Evolutionary conservation across 2,797 vertebrate genomes (phyloP).

Genomic region (Sebastes elongatus): DNA sequence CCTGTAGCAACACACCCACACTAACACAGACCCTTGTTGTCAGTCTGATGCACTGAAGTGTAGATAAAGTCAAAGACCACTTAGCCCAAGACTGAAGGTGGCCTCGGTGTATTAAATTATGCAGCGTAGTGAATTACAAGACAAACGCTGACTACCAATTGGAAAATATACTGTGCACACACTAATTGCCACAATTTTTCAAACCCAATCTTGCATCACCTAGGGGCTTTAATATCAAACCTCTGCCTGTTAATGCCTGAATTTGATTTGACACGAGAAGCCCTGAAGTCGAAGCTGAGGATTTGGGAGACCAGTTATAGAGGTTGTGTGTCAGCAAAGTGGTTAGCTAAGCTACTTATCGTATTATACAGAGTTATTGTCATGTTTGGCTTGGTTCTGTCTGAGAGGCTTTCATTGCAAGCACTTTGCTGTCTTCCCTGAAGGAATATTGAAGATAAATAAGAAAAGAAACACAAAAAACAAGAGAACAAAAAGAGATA

Average conservation of each 20-base stretch:
- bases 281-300: conserved; percentile 59
- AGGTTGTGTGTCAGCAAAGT: conserved; percentile 66
- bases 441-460: conserved; percentile 43
- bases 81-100: neutral
- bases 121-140: conserved; percentile 31
- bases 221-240: conserved; percentile 50
- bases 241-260: conserved; percentile 40
- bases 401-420: conserved; percentile 43
- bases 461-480: conserved; percentile 43
- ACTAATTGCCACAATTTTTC: conserved; percentile 51
- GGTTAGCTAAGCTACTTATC: conserved; percentile 73
- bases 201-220: conserved; percentile 38
- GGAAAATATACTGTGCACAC: conserved; percentile 34
- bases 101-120: conserved; percentile 22
- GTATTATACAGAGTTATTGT: conserved; percentile 67
- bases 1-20: neutral
- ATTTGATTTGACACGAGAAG: conserved; percentile 57
- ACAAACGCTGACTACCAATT: conserved; percentile 29
- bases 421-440: conserved; percentile 47
- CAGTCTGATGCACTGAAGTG: conserved; percentile 5
- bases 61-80: conserved; percentile 18
- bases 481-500: conserved; percentile 54
- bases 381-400: conserved; percentile 58
- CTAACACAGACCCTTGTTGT: neutral
- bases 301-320: conserved; percentile 53